These are phyloP conservation scores for Napeogenes sylphis DNA, from an alignment of 2,888 invertebrate genomes.

Conservation along the genomic window DNA sequence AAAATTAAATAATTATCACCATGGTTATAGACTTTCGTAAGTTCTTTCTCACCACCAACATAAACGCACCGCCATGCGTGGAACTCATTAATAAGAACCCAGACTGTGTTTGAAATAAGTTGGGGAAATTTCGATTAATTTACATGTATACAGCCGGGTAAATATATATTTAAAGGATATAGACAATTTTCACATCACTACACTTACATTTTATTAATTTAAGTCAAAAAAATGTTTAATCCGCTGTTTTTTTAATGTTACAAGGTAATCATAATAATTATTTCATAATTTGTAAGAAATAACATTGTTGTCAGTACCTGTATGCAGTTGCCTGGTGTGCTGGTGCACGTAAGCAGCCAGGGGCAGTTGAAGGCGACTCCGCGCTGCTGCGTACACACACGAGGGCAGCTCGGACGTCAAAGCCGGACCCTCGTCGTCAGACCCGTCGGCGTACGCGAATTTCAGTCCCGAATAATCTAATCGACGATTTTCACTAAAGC, in stretches of 20 bases:
- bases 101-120: too few relatives aligned
- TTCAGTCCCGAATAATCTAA: conserved; percentile 63
- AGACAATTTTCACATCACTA: too few relatives aligned
- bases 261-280: background rate
- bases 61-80: too few relatives aligned
- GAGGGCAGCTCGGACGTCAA: conserved; percentile 85
- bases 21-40: too few relatives aligned
- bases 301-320: conserved; percentile 53
- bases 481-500: conserved; percentile 56
- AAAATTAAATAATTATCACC: background rate
- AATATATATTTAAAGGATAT: too few relatives aligned
- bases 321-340: conserved; percentile 62
- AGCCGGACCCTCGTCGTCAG: conserved; percentile 73
- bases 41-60: too few relatives aligned
- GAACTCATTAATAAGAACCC: too few relatives aligned
- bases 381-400: conserved; percentile 85
- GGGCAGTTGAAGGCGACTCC: conserved; percentile 60
- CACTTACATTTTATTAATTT: too few relatives aligned
- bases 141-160: too few relatives aligned
- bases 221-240: too few relatives aligned
- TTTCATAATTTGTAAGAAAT: background rate
- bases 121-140: too few relatives aligned
- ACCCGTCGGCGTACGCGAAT: conserved; percentile 65
- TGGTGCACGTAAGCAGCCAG: conserved; percentile 71
- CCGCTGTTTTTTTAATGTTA: too few relatives aligned